A percentile compares a stretch with the other conserved stretches of the same genome.
Evolutionary conservation across 2,797 vertebrate species (phyloP).

Genomic region (Numenius phaeopus): DNA sequence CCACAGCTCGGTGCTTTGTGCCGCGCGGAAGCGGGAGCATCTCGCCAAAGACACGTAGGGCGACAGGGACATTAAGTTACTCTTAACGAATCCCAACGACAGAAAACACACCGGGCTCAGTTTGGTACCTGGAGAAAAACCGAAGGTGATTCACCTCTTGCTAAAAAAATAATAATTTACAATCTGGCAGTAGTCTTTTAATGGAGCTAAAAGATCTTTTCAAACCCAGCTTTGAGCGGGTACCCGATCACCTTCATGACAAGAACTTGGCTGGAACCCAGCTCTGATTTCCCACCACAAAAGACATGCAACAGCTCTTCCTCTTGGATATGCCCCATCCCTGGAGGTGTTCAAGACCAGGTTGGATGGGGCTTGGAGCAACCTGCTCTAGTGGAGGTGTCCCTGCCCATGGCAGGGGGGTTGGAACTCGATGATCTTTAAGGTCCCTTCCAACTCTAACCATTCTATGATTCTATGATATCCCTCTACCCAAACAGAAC

Average conservation of each 20-base stretch:
- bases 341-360: too few relatives aligned
- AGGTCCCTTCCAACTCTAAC: too few relatives aligned
- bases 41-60: background rate
- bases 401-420: too few relatives aligned
- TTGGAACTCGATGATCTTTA: too few relatives aligned
- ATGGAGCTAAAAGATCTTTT: background rate
- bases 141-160: background rate
- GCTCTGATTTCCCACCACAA: background rate
- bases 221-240: background rate
- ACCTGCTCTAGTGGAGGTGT: too few relatives aligned
- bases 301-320: background rate
- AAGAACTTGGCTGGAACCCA: background rate
- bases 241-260: fast-evolving
- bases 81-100: background rate
- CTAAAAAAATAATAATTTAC: background rate
- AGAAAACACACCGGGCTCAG: background rate
- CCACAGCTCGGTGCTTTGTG: background rate
- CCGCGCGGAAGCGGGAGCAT: fast-evolving
- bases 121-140: background rate
- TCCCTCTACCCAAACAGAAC: background rate
- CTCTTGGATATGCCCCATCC: background rate
- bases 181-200: background rate
- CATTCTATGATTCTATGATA: too few relatives aligned
- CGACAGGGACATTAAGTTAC: background rate
- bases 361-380: too few relatives aligned